Conservation (phyloP, 2,797 vertebrate species). For the Apodemus agrarius region DNA sequence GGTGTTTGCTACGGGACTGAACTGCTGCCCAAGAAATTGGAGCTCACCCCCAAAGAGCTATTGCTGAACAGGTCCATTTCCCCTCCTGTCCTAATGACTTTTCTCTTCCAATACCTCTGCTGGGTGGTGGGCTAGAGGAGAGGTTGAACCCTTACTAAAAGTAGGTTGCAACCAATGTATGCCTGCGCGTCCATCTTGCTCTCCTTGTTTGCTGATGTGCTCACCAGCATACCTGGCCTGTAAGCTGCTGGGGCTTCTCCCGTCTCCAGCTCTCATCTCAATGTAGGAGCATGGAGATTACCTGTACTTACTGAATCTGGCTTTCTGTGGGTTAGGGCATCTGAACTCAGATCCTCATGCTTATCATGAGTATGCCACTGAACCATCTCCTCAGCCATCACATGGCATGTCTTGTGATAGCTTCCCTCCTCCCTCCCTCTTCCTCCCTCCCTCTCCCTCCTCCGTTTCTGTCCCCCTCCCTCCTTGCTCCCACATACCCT, state of each 20-base stretch:
- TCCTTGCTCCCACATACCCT: not conserved
- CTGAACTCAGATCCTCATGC: not conserved
- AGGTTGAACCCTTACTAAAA: not conserved
- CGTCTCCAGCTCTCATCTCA: too few relatives aligned
- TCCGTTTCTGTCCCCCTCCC: accelerated
- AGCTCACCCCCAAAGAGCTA: not conserved
- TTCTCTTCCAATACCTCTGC: not conserved
- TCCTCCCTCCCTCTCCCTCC: accelerated
- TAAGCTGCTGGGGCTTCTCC: not conserved
- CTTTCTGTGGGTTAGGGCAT: not conserved
- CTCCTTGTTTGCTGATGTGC: not conserved
- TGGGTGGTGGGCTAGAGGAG: not conserved
- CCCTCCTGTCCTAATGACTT: not conserved
- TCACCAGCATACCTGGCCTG: not conserved
- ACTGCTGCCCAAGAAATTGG: not conserved
- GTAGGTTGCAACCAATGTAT: not conserved
- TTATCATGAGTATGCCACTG: not conserved
- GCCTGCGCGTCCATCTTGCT: not conserved
- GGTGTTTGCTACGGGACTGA: not conserved
- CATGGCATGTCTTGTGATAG: not conserved
- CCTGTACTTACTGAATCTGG: not conserved
- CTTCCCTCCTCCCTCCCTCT: not conserved
- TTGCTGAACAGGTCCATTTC: not conserved
- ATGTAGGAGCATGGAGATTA: not conserved
- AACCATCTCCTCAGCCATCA: not conserved